phyloP scores from a whole-genome alignment of 2,797 vertebrate species.

The Poecilia wingei region DNA sequence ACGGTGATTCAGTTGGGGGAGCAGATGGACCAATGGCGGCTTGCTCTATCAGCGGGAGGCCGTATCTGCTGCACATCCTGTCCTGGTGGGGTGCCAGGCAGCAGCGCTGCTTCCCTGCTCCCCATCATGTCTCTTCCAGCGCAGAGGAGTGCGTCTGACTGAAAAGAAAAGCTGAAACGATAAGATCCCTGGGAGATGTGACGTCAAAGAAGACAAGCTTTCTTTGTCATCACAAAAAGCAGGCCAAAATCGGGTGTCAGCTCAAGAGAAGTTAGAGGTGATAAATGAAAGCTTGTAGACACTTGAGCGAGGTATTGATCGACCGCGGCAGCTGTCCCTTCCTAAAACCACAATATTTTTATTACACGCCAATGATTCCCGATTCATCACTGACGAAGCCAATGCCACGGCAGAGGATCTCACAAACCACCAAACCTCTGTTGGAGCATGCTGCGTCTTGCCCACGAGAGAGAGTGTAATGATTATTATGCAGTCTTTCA shows the following conservation, averaged over 20 bases:
- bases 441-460: constrained; percentile 27
- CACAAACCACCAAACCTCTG: constrained; percentile 1
- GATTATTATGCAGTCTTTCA: constrained; percentile 38
- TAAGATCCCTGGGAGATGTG: constrained; percentile 27
- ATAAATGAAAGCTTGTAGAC: constrained; percentile 60
- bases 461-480: constrained; percentile 33
- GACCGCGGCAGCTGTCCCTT: constrained; percentile 13
- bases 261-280: constrained; percentile 17
- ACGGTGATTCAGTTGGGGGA: constrained; percentile 68
- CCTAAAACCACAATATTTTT: constrained; percentile 41
- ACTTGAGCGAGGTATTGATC: constrained; percentile 42
- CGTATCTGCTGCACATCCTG: constrained; percentile 66
- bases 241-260: background rate
- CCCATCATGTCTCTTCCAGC: constrained; percentile 3
- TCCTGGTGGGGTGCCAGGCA: constrained; percentile 65
- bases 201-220: constrained; percentile 15
- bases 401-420: constrained; percentile 25
- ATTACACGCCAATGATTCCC: constrained; percentile 49
- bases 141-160: constrained; percentile 39
- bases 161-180: constrained; percentile 34
- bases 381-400: constrained; percentile 68
- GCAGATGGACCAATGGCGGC: constrained; percentile 72
- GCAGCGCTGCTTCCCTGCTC: constrained; percentile 17
- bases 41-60: constrained; percentile 66
- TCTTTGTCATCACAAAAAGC: background rate